phyloP scores from a whole-genome alignment of 2,888 invertebrate species.

The Laothoe populi region DNA sequence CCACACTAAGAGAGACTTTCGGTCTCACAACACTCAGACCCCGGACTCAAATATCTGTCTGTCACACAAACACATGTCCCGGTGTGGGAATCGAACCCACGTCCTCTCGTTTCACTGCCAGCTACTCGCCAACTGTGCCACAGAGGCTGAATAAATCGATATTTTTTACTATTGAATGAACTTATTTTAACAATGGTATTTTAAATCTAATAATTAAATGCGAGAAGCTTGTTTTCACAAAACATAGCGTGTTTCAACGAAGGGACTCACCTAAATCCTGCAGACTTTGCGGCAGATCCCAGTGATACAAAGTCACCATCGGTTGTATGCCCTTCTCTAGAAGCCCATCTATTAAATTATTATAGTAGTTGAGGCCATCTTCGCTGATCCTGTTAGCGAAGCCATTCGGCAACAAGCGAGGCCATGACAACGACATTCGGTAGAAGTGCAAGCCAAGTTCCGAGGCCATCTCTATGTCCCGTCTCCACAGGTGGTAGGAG shows the following conservation, averaged over 20 bases:
- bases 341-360: constrained; percentile 87
- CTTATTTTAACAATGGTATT: too few relatives aligned
- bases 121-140: too few relatives aligned
- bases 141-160: too few relatives aligned
- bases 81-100: too few relatives aligned
- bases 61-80: too few relatives aligned
- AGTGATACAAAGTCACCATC: constrained; percentile 69
- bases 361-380: constrained; percentile 88
- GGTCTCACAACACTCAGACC: too few relatives aligned
- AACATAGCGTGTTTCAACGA: too few relatives aligned
- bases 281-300: constrained; percentile 63
- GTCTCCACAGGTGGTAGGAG: constrained; percentile 76
- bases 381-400: constrained; percentile 83
- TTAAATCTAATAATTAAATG: background rate
- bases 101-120: too few relatives aligned
- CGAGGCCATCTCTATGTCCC: constrained; percentile 63
- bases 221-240: too few relatives aligned
- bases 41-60: too few relatives aligned
- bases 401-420: constrained; percentile 87
- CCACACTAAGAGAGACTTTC: too few relatives aligned
- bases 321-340: constrained; percentile 65
- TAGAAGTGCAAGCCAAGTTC: constrained; percentile 71
- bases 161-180: too few relatives aligned
- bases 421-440: constrained; percentile 88
- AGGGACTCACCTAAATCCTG: constrained; percentile 38